Evolutionary conservation across 2,797 vertebrate genomes (phyloP).

Genomic region (Sebastes matsubarae): DNA sequence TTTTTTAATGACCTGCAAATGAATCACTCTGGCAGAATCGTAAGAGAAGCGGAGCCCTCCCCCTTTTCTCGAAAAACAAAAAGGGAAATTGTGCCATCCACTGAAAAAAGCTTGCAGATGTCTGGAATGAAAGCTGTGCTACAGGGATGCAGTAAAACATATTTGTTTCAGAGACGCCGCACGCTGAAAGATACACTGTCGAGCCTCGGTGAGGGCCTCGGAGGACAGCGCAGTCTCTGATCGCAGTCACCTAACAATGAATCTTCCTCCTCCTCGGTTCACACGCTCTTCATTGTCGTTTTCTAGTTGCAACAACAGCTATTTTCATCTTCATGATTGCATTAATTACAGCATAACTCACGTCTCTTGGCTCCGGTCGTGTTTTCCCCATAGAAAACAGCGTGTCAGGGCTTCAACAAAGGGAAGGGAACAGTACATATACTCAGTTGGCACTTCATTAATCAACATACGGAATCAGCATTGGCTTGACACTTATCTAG

Average conservation of each 20-base stretch:
- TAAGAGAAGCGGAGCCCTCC: slow-evolving; percentile 57
- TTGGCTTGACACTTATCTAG: slow-evolving; percentile 56
- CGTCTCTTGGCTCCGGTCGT: slow-evolving; percentile 68
- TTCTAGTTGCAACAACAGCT: slow-evolving; percentile 74
- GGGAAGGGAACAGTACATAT: slow-evolving; percentile 70
- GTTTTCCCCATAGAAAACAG: slow-evolving; percentile 78
- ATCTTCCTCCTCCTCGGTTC: slow-evolving; percentile 49
- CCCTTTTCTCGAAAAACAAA: slow-evolving; percentile 67
- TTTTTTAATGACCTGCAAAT: slow-evolving; percentile 82
- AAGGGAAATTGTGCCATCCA: slow-evolving; percentile 59
- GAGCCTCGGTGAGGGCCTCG: slow-evolving; percentile 11
- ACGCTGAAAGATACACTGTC: slow-evolving; percentile 29
- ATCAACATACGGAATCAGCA: slow-evolving; percentile 78
- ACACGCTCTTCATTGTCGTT: slow-evolving; percentile 53
- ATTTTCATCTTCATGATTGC: slow-evolving; percentile 84
- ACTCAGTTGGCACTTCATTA: slow-evolving; percentile 81
- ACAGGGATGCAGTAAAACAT: slow-evolving; percentile 37
- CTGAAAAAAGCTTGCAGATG: slow-evolving; percentile 46
- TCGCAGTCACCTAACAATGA: slow-evolving; percentile 52
- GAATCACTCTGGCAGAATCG: slow-evolving; percentile 77
- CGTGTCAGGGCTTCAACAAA: slow-evolving; percentile 73
- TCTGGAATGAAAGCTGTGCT: slow-evolving; percentile 41
- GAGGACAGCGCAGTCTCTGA: slow-evolving; percentile 40
- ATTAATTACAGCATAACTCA: slow-evolving; percentile 81
- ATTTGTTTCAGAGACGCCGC: slow-evolving; percentile 48